A percentile compares a stretch with the other conserved stretches of the same genome.
Conservation (phyloP, 1,140 invertebrate genomes). For the Bombus balteatus region DNA sequence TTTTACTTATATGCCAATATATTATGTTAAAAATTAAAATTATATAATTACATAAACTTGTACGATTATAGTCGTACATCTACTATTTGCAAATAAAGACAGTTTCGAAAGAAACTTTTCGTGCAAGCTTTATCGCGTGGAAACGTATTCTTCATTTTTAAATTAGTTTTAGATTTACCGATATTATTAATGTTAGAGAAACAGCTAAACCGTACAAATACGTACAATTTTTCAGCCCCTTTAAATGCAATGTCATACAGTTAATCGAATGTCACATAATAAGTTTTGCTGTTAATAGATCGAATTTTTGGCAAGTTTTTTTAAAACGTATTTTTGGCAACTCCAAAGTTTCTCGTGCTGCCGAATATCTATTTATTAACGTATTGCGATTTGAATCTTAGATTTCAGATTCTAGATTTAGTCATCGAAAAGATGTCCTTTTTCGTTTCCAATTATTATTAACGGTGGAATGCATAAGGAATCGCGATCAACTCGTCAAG, state of each 20-base stretch:
- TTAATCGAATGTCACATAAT: not conserved
- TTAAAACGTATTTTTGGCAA: not conserved
- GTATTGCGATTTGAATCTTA: no score
- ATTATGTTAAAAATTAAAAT: no score
- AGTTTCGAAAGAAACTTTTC: no score
- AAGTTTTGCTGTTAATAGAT: not conserved
- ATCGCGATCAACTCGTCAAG: not conserved
- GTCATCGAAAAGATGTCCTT: no score
- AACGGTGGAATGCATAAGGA: not conserved
- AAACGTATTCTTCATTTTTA: not conserved
- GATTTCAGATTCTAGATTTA: not conserved
- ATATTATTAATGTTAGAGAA: not conserved
- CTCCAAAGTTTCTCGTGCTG: not conserved
- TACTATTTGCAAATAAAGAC: no score
- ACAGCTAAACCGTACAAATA: not conserved
- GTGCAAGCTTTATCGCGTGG: no score
- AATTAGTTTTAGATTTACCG: not conserved
- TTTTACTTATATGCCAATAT: no score
- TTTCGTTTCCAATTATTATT: not conserved
- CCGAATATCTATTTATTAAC: no score
- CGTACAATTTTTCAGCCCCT: no score
- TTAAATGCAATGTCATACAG: not conserved
- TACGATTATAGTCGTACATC: no score
- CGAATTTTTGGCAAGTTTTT: not conserved
- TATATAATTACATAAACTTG: no score